Evolutionary conservation across 1,140 invertebrate species (phyloP).

Genomic region (Yoshiicerus persimilis): DNA sequence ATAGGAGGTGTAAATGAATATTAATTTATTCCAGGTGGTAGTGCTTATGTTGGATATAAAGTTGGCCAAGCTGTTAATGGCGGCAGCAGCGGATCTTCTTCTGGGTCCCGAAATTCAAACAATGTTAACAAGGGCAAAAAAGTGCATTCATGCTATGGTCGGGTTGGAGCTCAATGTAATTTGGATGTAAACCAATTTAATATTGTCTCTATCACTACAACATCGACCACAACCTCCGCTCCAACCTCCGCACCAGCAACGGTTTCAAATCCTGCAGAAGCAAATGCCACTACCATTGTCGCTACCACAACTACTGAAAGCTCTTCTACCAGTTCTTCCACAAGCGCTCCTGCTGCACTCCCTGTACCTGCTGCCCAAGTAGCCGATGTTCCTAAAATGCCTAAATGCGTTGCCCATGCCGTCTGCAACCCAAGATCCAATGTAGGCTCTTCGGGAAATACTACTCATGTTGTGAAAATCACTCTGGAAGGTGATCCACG

Average conservation of each 20-base stretch:
- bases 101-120: not conserved
- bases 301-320: not conserved
- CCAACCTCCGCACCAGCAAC: not conserved
- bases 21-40: too few relatives aligned
- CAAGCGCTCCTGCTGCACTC: not conserved
- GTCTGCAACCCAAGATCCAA: not conserved
- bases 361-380: not conserved
- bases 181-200: slow-evolving; percentile 12
- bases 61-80: not conserved
- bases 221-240: not conserved
- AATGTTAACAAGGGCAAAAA: not conserved
- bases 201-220: not conserved
- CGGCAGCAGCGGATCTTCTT: not conserved
- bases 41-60: slow-evolving; percentile 19
- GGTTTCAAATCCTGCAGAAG: too few relatives aligned
- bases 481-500: slow-evolving; percentile 15
- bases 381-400: not conserved
- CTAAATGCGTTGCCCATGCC: slow-evolving; percentile 30
- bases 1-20: too few relatives aligned
- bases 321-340: not conserved
- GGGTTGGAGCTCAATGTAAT: slow-evolving; percentile 29
- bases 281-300: not conserved
- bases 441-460: not conserved
- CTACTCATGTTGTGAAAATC: not conserved
- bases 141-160: slow-evolving; percentile 25